A percentile compares a stretch with the other conserved stretches of the same genome.
Evolutionary conservation across 2,797 vertebrate genomes (phyloP).

Genomic region (Acipenser ruthenus): DNA sequence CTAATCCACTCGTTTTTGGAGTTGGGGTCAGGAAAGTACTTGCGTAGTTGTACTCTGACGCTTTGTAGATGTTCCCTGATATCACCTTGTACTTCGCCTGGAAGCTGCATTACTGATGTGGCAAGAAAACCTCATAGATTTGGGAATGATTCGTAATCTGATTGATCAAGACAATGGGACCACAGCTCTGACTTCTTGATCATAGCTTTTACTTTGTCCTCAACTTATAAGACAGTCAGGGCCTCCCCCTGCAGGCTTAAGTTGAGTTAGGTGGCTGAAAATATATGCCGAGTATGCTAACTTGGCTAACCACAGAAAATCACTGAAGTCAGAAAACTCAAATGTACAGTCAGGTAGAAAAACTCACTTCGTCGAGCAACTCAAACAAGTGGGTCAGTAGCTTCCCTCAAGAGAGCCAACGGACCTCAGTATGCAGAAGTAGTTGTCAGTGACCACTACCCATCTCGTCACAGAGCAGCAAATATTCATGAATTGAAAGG

Average conservation of each 20-base stretch:
- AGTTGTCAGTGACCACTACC: conserved; percentile 16
- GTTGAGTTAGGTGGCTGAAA: conserved; percentile 20
- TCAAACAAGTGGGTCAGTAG: conserved; percentile 16
- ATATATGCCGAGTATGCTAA: conserved; percentile 18
- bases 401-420: conserved; percentile 15
- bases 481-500: conserved; percentile 17
- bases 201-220: conserved; percentile 9
- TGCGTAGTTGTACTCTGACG: no score
- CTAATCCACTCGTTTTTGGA: no score
- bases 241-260: conserved; percentile 13
- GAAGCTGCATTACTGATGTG: neutral
- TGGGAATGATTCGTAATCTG: conserved; percentile 13
- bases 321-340: conserved; percentile 16
- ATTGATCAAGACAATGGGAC: neutral
- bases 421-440: conserved; percentile 18
- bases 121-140: conserved; percentile 9
- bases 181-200: neutral
- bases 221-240: conserved; percentile 13
- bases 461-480: conserved; percentile 15
- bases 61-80: no score
- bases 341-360: conserved; percentile 19
- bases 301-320: conserved; percentile 18
- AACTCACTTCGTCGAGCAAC: conserved; percentile 4
- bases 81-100: neutral
- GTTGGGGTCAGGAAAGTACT: no score